Evolutionary conservation across 2,888 invertebrate species (phyloP).

Genomic region (Beris morrisii): DNA sequence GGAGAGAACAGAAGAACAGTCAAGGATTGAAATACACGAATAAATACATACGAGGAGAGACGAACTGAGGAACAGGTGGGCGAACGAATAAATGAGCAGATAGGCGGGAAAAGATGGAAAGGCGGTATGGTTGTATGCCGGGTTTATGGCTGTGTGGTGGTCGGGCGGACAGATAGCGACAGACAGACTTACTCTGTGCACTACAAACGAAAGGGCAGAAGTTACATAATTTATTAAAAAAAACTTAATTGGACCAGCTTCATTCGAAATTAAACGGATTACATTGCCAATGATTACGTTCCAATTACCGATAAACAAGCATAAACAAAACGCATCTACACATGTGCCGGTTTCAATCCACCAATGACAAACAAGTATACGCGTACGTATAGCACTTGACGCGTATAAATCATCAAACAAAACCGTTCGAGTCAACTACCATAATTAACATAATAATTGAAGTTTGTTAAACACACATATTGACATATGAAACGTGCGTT

Average conservation of each 20-base stretch:
- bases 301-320: neutral
- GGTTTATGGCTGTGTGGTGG: neutral
- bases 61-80: no score
- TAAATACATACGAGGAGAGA: no score
- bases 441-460: slow-evolving; percentile 39
- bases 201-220: no score
- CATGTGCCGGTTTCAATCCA: neutral
- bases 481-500: slow-evolving; percentile 27
- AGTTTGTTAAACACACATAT: slow-evolving; percentile 35
- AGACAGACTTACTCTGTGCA: neutral
- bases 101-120: no score
- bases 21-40: no score
- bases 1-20: no score
- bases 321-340: slow-evolving; percentile 4
- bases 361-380: neutral
- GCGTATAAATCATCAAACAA: slow-evolving; percentile 34
- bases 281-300: no score
- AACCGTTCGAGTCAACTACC: slow-evolving; percentile 26
- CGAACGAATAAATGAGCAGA: no score
- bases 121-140: no score
- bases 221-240: no score
- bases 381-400: neutral
- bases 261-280: no score
- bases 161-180: neutral
- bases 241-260: no score